Conservation (phyloP, 30 jellyfish, hydroid and myxozoan species). For the Cassiopea andromeda region DNA sequence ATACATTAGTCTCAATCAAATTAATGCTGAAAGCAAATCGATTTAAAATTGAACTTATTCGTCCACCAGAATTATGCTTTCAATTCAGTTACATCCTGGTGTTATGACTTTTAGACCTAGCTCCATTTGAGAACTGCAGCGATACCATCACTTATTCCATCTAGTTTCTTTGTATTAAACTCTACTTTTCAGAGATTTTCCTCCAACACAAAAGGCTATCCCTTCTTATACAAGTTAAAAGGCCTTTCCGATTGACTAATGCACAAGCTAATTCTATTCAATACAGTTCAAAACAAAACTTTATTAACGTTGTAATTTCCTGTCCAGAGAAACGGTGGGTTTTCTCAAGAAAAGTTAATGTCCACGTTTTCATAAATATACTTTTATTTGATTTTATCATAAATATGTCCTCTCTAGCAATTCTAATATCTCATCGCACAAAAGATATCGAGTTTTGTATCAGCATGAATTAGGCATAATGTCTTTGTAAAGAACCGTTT, state of each 20-base stretch:
- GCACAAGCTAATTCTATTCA: neutral
- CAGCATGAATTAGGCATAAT: neutral
- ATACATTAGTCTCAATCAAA: neutral
- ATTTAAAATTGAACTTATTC: too few relatives aligned
- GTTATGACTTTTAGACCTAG: too few relatives aligned
- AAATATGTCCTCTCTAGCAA: neutral
- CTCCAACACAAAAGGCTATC: neutral
- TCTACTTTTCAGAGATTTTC: neutral
- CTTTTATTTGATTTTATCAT: neutral
- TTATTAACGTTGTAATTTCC: neutral
- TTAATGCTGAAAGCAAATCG: neutral
- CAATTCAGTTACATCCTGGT: too few relatives aligned
- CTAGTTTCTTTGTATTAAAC: neutral
- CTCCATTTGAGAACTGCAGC: too few relatives aligned
- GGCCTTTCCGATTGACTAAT: slow-evolving; percentile 6
- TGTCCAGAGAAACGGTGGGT: neutral
- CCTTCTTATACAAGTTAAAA: slow-evolving; percentile 1
- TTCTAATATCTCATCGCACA: neutral
- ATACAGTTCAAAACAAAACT: neutral
- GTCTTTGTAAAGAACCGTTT: slow-evolving; percentile 40
- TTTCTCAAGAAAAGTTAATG: neutral
- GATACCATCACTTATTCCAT: too few relatives aligned
- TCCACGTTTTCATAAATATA: neutral
- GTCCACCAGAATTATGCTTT: too few relatives aligned
- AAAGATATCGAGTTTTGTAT: neutral